Base-by-base conservation (phyloP, 1,140 invertebrate species). In the Brachionus koreanus region DNA sequence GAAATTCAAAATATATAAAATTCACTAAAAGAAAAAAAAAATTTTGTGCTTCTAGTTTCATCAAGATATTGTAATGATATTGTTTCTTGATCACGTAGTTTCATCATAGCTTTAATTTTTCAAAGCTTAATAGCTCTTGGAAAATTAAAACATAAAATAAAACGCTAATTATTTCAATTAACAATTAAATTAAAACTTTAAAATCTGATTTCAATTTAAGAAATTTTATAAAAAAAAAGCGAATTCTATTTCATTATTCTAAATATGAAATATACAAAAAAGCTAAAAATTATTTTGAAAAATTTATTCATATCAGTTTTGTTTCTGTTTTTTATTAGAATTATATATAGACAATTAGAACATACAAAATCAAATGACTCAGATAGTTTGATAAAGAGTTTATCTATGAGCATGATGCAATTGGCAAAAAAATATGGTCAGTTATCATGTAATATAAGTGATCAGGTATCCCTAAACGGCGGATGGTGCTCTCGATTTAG, bases 401-500 rank as follows among this genome's bases (percentile, higher is more conserved):
- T 57, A 19, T 57, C 49, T 5, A 57, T 19, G 19, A 6, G 9
- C 5, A 23, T 57, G 16, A 57, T 19, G 9, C 49, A 57, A 3
- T 23, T 57, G 49, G 49, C 49, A n/a, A 57, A 57, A 19, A 67
- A 67, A 67, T 67, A 35, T 16, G 35, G 67, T 16, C 33, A 72
- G 42, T 19, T 72, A n/a, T 39, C 67, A 10, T 72, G 67, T 43
- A 19, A 42, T 35, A n/a, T 67, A 19, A 16, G 13, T 5, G 16
- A 67, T 13, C 10, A 75, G 3, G 72, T 42, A 0, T 77, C 43
- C 1, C 16, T 16, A 46, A 52, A 46, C 10, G 75, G 75, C 1
- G 75, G 75, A 1, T 77, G 75, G 75, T 77, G 75, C 29, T 33
- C 75, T 4, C 16, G 29, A 25, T n/a, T 49, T 35, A 77, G 75